These are phyloP conservation scores for Nomada ruficornis DNA, from an alignment of 2,888 invertebrate genomes.

Conservation along the genomic window DNA sequence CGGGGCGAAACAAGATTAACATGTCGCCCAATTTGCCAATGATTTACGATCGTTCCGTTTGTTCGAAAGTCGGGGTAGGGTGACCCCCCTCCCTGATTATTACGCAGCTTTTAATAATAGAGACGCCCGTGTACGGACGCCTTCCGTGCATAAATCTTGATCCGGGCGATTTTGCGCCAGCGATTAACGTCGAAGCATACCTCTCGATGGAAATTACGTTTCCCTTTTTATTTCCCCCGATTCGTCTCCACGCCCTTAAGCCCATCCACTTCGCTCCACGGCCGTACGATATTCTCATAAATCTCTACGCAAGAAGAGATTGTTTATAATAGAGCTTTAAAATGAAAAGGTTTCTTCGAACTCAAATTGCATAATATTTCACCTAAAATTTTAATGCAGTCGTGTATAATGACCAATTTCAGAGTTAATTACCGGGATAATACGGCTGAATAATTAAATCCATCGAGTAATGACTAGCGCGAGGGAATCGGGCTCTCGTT, in stretches of 20 bases:
- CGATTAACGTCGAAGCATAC: constrained; percentile 65
- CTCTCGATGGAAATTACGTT: constrained; percentile 65
- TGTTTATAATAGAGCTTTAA: constrained; percentile 41
- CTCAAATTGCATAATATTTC: constrained; percentile 10
- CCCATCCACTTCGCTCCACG: background rate
- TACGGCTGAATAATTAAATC: constrained; percentile 44
- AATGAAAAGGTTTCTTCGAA: constrained; percentile 11
- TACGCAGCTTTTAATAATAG: constrained; percentile 79
- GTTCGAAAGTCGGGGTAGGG: constrained; percentile 68
- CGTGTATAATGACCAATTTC: constrained; percentile 16
- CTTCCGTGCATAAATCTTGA: constrained; percentile 76
- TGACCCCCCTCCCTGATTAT: constrained; percentile 67
- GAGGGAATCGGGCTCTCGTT: constrained; percentile 16
- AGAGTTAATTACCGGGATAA: constrained; percentile 38
- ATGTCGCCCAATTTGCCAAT: constrained; percentile 75
- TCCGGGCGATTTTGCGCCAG: constrained; percentile 65
- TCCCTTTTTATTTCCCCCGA: constrained; percentile 26
- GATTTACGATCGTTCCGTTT: constrained; percentile 76
- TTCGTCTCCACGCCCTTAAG: background rate
- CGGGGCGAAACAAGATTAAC: constrained; percentile 75
- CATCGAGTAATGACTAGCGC: constrained; percentile 24
- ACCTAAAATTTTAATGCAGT: constrained; percentile 32
- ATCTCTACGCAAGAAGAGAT: constrained; percentile 13
- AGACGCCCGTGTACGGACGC: constrained; percentile 73
- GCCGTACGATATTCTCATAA: background rate